Base-by-base conservation (phyloP, 2,888 invertebrate species). In the Cheilosia soror region DNA sequence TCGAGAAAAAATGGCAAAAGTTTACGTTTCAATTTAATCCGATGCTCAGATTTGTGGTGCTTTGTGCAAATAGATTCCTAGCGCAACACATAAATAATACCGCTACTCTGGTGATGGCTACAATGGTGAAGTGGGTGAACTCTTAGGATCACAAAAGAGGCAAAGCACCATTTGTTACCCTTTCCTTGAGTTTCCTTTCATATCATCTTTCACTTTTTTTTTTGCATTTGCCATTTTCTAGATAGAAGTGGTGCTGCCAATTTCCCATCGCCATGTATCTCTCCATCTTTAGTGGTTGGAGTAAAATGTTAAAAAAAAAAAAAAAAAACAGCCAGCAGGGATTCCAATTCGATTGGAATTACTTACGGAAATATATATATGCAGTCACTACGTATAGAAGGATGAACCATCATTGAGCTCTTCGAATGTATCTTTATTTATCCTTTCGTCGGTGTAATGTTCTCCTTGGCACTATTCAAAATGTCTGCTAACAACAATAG, bases 1-100 rank as follows among this genome's bases (percentile, higher is more conserved):
- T 63, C 31, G 37, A 65, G 57, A 68, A 81, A 77, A 89, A 90
- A 89, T 89, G 89, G 89, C 87, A 88, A 87, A 88, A 88, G 87
- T 88, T 88, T 88, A 81, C 87, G 88, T 89, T 90, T 90, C 90
- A 89, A 90, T 90, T 90, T 90, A 90, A 90, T 90, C 90, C 86
- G 73, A 86, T 88, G 90, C 90, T 89, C 89, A 90, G 91, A 91
- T 91, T 91, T 91, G 91, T 90, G 90, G 91, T 90, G 89, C 82
- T 82, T 82, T 86, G 90, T 89, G 90, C 90, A 90, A 91, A 91
- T 90, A 90, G 90, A 91, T 91, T 91, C 89, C 90, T 89, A 89
- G 89, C 89, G 88, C 87, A 90, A 89, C 89, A 89, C 90, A 91
- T 91, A 91, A 91, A 91, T 91, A 90, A 90, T 90, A 89, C 84